Percentiles rank a stretch among this genome's conserved stretches.
Evolutionary conservation across 2,888 invertebrate species (phyloP).

Genomic region (Temnothorax ravouxi): DNA sequence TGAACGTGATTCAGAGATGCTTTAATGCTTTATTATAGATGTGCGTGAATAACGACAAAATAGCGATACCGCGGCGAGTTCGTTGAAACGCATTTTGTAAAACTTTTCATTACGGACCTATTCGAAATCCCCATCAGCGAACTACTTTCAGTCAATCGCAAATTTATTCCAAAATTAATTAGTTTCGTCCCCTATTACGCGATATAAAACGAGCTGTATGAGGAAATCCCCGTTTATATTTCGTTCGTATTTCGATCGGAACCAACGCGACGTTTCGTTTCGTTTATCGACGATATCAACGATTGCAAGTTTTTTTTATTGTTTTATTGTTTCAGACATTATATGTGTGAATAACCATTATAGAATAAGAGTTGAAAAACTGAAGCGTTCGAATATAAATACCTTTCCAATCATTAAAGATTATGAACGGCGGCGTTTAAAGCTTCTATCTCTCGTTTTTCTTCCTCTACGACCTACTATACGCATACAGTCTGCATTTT

Average conservation of each 20-base stretch:
- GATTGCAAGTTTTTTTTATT: not conserved
- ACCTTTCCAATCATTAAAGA: not conserved
- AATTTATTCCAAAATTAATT: not conserved
- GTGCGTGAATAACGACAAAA: not conserved
- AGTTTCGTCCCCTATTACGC: too few species aligned
- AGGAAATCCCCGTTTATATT: not conserved
- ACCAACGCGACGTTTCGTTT: not conserved
- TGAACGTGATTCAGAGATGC: not conserved
- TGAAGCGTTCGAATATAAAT: not conserved
- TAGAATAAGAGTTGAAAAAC: not conserved
- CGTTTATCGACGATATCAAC: not conserved
- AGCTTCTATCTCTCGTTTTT: not conserved
- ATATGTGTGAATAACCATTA: not conserved
- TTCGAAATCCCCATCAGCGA: too few species aligned
- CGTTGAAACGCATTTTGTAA: not conserved
- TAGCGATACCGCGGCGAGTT: not conserved
- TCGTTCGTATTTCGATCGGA: not conserved
- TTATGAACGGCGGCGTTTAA: not conserved
- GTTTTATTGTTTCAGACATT: not conserved
- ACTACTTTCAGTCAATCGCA: not conserved
- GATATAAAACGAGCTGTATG: not conserved
- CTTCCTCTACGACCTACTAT: not conserved
- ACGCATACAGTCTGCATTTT: not conserved
- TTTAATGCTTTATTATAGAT: too few species aligned
- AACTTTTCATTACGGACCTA: not conserved